A percentile compares a stretch with the other conserved stretches of the same genome.
These are phyloP conservation scores for Anhinga rufa DNA, from an alignment of 2,113 vertebrate species.

Conservation along the genomic window DNA sequence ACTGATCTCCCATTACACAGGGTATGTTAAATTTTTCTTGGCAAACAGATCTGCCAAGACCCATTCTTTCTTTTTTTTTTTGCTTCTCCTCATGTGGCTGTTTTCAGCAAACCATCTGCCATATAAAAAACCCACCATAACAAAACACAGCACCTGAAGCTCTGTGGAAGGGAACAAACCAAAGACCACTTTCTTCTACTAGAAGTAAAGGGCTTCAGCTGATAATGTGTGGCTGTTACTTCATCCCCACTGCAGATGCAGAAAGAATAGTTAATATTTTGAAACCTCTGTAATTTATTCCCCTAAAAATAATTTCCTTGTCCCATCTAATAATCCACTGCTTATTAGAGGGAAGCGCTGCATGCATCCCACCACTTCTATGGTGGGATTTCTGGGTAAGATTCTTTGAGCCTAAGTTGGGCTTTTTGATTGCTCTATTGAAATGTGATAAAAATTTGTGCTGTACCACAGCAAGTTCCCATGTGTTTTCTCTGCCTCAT, in stretches of 20 bases:
- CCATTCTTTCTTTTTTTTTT: neutral
- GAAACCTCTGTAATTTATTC: conserved; percentile 33
- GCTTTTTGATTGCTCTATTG: conserved; percentile 52
- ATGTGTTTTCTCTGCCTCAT: conserved; percentile 40
- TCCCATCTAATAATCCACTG: neutral
- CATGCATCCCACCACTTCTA: neutral
- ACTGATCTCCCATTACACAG: neutral
- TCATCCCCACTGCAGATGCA: neutral
- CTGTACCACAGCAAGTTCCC: neutral
- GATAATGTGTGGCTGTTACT: neutral
- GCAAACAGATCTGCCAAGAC: neutral
- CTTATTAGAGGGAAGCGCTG: conserved; percentile 22
- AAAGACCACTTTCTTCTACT: neutral
- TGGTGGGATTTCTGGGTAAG: conserved; percentile 32
- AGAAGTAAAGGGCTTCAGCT: neutral
- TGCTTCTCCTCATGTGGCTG: neutral
- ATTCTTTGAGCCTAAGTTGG: conserved; percentile 31
- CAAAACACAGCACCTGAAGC: conserved; percentile 28
- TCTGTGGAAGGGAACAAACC: neutral
- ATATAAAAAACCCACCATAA: neutral
- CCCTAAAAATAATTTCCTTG: conserved; percentile 29
- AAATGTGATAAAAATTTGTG: conserved; percentile 50
- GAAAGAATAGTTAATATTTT: conserved; percentile 28
- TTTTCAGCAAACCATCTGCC: conserved; percentile 29
- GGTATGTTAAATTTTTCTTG: neutral